Percentiles rank a stretch among this genome's conserved stretches.
Evolutionary conservation across 1,140 invertebrate species (phyloP).

Genomic region (Drosophila grimshawi): DNA sequence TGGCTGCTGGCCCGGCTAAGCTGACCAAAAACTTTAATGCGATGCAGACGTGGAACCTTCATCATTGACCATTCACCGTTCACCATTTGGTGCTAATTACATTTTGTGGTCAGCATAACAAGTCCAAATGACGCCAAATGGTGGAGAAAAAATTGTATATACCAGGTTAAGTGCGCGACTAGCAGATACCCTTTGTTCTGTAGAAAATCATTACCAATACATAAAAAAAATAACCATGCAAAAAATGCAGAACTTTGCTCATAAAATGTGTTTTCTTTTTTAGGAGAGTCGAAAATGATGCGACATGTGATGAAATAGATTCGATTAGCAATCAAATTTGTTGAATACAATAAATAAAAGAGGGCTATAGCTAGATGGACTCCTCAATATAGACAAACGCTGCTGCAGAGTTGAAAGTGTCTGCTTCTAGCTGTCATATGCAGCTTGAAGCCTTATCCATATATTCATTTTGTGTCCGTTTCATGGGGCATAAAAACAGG

Average conservation of each 20-base stretch:
- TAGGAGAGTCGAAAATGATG: no score
- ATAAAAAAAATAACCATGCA: no score
- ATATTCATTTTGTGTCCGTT: not conserved
- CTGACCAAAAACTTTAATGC: not conserved
- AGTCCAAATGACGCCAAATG: constrained; percentile 51
- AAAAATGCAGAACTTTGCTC: no score
- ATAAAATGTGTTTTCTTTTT: no score
- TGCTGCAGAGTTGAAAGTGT: no score
- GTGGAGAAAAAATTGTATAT: constrained; percentile 9
- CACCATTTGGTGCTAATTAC: constrained; percentile 81
- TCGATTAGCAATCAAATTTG: no score
- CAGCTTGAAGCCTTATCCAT: no score
- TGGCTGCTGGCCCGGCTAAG: not conserved
- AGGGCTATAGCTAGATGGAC: no score
- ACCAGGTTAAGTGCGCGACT: not conserved
- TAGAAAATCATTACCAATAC: not conserved
- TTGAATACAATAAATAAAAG: not conserved
- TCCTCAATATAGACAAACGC: no score
- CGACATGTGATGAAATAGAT: no score
- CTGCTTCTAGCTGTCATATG: no score
- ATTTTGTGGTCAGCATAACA: constrained; percentile 80
- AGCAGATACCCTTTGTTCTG: not conserved
- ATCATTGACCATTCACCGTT: constrained; percentile 33
- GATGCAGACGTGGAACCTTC: constrained; percentile 1
- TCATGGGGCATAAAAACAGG: constrained; percentile 25